phyloP scores from a whole-genome alignment of 1,140 invertebrate species.

The Harlomillsia oculata region DNA sequence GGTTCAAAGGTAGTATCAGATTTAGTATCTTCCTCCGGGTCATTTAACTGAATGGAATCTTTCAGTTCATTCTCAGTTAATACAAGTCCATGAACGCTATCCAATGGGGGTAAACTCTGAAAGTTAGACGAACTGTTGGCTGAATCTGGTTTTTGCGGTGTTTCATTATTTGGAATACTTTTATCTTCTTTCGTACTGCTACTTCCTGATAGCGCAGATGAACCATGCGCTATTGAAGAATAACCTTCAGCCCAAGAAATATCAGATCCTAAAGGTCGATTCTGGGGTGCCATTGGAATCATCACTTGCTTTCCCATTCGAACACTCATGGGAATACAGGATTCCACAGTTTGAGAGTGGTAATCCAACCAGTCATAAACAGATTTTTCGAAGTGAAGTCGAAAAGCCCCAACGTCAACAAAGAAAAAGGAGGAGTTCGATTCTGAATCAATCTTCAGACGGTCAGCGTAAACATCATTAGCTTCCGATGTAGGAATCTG shows the following conservation, averaged over 20 bases:
- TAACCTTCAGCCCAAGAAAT: not conserved
- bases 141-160: not conserved
- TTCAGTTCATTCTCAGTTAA: not conserved
- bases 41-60: not conserved
- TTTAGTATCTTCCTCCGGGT: not conserved
- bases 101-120: not conserved
- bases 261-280: not conserved
- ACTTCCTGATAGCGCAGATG: not conserved
- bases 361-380: slow-evolving; percentile 7
- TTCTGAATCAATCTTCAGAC: not conserved
- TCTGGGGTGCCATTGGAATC: slow-evolving; percentile 16
- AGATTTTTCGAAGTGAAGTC: slow-evolving; percentile 2
- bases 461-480: not conserved
- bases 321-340: not conserved
- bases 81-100: not conserved
- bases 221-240: not conserved
- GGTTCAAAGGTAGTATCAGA: not conserved
- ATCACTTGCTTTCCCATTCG: slow-evolving; percentile 5
- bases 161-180: not conserved
- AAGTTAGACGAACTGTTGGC: not conserved
- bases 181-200: not conserved
- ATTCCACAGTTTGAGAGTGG: not conserved
- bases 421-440: not conserved
- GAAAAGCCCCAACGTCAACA: slow-evolving; percentile 4
- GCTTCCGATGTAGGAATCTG: not conserved